Evolutionary conservation across 2,113 vertebrate genomes (phyloP).

Genomic region (Grammomys surdaster): DNA sequence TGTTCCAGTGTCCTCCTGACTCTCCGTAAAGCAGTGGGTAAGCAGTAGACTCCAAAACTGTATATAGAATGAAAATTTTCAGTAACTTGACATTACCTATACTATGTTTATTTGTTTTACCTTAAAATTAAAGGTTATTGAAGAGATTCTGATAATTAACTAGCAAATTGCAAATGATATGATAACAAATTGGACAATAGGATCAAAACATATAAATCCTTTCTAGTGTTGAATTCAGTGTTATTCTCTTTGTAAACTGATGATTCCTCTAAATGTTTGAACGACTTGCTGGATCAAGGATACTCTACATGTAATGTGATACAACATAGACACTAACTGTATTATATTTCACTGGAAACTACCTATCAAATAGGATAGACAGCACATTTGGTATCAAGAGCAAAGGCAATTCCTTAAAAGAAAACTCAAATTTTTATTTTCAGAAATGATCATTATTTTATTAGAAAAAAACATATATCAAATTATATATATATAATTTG

Average conservation of each 20-base stretch:
- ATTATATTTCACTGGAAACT: background rate
- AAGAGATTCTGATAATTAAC: background rate
- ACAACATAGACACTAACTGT: background rate
- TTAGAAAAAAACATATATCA: too few relatives aligned
- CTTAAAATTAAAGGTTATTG: background rate
- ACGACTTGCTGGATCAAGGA: background rate
- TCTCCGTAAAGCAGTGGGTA: background rate
- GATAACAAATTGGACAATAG: background rate
- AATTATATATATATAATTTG: too few relatives aligned
- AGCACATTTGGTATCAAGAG: background rate
- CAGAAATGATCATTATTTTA: background rate
- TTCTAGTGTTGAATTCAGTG: background rate
- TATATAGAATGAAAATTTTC: slow-evolving; percentile 29
- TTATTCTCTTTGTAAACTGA: background rate
- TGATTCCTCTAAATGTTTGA: background rate
- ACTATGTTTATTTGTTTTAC: background rate
- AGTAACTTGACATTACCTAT: background rate
- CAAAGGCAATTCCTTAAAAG: background rate
- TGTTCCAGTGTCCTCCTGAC: background rate
- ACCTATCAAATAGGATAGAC: background rate
- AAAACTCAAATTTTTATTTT: background rate
- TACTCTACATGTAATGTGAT: background rate
- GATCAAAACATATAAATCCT: background rate
- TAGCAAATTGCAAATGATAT: background rate
- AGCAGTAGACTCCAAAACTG: background rate